Evolutionary conservation across 1,140 invertebrate genomes (phyloP).

Genomic region (Ganaspis sp.): DNA sequence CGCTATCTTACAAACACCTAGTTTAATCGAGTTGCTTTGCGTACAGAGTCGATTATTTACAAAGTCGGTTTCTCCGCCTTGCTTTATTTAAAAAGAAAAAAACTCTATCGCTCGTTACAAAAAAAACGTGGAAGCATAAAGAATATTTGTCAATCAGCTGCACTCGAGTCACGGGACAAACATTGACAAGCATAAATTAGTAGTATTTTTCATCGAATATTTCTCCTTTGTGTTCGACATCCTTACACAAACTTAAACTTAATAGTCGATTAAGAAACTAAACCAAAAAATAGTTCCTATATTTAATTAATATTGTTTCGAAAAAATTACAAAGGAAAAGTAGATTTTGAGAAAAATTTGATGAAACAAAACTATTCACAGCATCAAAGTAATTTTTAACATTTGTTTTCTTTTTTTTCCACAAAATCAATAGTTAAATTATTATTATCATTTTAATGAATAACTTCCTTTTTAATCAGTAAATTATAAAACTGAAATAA

Average conservation of each 20-base stretch:
- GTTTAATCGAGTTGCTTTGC: conserved; percentile 54
- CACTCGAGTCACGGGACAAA: not conserved
- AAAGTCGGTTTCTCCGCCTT: conserved; percentile 63
- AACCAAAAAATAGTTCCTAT: too few relatives aligned
- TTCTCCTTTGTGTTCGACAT: conserved; percentile 19
- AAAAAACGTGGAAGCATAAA: conserved; percentile 57
- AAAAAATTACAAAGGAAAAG: too few relatives aligned
- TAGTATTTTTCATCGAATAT: conserved; percentile 38
- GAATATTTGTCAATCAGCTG: conserved; percentile 37
- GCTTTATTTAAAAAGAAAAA: conserved; percentile 31
- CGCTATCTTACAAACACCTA: conserved; percentile 52
- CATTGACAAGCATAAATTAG: conserved; percentile 10
- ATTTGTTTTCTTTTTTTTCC: too few relatives aligned
- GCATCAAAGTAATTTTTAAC: too few relatives aligned
- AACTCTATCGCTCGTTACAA: conserved; percentile 53
- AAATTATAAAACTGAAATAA: too few relatives aligned
- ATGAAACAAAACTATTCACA: too few relatives aligned
- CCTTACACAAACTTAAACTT: not conserved
- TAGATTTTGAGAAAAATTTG: too few relatives aligned
- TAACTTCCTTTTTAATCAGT: too few relatives aligned
- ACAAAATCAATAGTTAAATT: too few relatives aligned
- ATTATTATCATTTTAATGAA: too few relatives aligned
- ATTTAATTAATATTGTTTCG: too few relatives aligned
- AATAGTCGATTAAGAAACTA: too few relatives aligned
- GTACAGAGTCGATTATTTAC: conserved; percentile 57